phyloP scores from a whole-genome alignment of 2,888 invertebrate genomes.

The Hypercompe scribonia region DNA sequence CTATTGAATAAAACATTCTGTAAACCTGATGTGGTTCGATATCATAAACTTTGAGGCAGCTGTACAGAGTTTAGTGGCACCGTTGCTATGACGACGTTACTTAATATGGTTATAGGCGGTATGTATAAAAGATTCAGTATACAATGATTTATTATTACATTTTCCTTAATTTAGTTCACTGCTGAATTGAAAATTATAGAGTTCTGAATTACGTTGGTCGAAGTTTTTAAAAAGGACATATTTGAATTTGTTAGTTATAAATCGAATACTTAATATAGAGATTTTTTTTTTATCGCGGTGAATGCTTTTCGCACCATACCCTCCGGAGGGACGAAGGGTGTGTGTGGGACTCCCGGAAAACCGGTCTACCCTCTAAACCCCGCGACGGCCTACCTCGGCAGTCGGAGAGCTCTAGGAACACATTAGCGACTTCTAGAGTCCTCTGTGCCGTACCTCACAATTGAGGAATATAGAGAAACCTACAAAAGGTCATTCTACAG shows the following conservation, averaged over 20 bases:
- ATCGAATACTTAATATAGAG: too few species aligned
- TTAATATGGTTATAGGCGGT: slow-evolving; percentile 2
- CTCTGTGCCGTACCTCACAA: too few species aligned
- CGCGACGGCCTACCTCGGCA: too few species aligned
- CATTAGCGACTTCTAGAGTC: too few species aligned
- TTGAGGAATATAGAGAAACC: not conserved
- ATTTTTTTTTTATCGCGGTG: too few species aligned
- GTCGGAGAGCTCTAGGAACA: too few species aligned
- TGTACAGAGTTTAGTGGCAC: not conserved
- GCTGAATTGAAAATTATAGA: not conserved
- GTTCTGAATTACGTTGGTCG: not conserved
- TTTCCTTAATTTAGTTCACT: not conserved
- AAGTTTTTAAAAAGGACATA: not conserved
- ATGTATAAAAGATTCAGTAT: slow-evolving; percentile 5
- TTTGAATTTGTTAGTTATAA: not conserved
- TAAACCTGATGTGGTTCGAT: slow-evolving; percentile 10
- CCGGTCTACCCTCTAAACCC: too few species aligned
- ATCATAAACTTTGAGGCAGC: slow-evolving; percentile 8
- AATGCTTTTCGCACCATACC: too few species aligned
- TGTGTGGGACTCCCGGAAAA: too few species aligned
- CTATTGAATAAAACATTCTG: slow-evolving; percentile 53
- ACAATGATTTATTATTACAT: not conserved
- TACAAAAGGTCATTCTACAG: not conserved
- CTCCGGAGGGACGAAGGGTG: too few species aligned
- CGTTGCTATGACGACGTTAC: slow-evolving; percentile 10